Evolutionary conservation across 1,140 invertebrate species (phyloP).

Genomic region (Drosophila saltans): DNA sequence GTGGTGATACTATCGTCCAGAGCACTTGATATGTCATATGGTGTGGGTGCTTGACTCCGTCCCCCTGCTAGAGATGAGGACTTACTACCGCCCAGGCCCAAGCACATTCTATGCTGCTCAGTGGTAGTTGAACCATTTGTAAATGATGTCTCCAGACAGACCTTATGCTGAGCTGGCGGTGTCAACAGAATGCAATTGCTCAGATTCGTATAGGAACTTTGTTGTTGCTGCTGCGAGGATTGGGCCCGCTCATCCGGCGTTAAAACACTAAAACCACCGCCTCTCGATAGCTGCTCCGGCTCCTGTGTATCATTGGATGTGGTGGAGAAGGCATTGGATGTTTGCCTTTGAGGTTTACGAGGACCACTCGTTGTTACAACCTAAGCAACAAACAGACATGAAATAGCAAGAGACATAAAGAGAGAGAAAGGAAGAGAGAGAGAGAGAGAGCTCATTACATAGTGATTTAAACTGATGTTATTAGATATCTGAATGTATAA

Average conservation of each 20-base stretch:
- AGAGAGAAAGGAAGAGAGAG: conserved; percentile 3
- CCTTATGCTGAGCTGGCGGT: conserved; percentile 85
- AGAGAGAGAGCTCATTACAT: conserved; percentile 4
- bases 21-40: conserved; percentile 72
- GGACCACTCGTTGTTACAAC: conserved; percentile 90
- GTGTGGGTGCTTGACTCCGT: conserved; percentile 52
- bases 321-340: conserved; percentile 80
- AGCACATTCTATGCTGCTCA: conserved; percentile 57
- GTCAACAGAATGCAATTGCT: conserved; percentile 75
- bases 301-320: conserved; percentile 71
- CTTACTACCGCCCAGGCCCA: conserved; percentile 65
- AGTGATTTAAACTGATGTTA: not conserved
- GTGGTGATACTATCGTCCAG: conserved; percentile 68
- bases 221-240: conserved; percentile 33
- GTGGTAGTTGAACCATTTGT: conserved; percentile 84
- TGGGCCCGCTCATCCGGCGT: not conserved
- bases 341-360: conserved; percentile 87
- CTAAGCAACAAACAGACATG: conserved; percentile 80
- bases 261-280: not conserved
- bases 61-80: conserved; percentile 83
- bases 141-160: conserved; percentile 91
- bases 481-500: not conserved
- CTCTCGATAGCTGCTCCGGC: conserved; percentile 29
- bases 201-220: conserved; percentile 72
- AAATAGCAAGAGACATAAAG: conserved; percentile 19